Base-by-base conservation (phyloP, 2,113 vertebrate genomes). In the Phaetusa simplex region DNA sequence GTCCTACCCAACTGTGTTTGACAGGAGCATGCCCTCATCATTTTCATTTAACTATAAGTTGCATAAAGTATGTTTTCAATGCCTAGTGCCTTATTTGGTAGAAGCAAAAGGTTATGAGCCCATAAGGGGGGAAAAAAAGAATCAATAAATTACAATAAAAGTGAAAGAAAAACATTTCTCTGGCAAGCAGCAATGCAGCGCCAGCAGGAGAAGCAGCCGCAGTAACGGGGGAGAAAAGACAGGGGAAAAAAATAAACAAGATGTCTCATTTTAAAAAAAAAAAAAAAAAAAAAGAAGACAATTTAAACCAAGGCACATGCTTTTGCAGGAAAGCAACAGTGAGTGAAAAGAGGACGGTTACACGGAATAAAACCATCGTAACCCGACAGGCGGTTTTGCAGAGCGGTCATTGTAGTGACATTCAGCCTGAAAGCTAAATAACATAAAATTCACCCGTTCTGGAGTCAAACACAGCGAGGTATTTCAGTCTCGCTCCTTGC, bases 191-290 rank as follows among this genome's bases (percentile, higher is more conserved):
- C 30, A 86, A 95, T 6, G 78, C 86, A 93, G 86, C 92, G 85
- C 88, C 96, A 96, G 93, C 95, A 97, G 95, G 94, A 95, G 96
- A 94, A 86, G 91, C 95, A 97, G 94, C 90, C 52, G 21, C 90
- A 91, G 21, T 12, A 69, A 90, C 22, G 12, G 38, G 82, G 70
- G 90, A 70, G 84, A n/a, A 69, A 82, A 92, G 76, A 76, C 8
- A 7, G 32, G 21, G 11, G 45, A 12, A 45, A 49, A 73, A 88
- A 92, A 90, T 59, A 93, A 97, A 94, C 93, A 97, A 93, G 94
- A 86, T 82, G 86, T 82, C 90, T 97, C 86, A 92, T 82, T 86
- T 45, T 1, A 42, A 50, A 52, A 52, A 55, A 62, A 36, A 82
- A 55, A 38, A 43, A 32, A 16, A 49, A 59, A 12, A 62, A 17